A percentile compares a stretch with the other conserved stretches of the same genome.
Conservation (phyloP, 2,888 invertebrate genomes). For the Drosophila infuscata region DNA sequence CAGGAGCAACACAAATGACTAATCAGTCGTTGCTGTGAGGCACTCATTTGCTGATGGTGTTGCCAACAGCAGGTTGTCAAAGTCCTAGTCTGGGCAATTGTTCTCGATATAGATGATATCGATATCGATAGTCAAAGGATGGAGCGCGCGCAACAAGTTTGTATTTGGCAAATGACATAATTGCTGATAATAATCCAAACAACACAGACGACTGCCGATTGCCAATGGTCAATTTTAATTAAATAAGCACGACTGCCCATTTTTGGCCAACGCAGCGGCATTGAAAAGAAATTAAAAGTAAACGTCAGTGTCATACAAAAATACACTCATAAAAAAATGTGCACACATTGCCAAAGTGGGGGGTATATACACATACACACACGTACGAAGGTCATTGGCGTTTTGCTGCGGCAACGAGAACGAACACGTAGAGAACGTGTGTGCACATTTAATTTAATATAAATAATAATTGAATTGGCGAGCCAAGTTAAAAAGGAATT, state of each 20-base stretch:
- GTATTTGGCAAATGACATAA: constrained; percentile 70
- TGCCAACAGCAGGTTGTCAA: constrained; percentile 28
- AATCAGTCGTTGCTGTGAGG: constrained; percentile 37
- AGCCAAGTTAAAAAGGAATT: constrained; percentile 58
- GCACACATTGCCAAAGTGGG: constrained; percentile 52
- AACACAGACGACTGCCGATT: constrained; percentile 31
- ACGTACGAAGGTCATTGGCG: constrained; percentile 64
- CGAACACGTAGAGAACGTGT: constrained; percentile 53
- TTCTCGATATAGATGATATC: constrained; percentile 23
- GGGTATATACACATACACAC: constrained; percentile 32
- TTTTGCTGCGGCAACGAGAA: constrained; percentile 42
- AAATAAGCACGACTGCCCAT: constrained; percentile 60
- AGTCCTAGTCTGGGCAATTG: constrained; percentile 41
- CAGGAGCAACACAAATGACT: constrained; percentile 58
- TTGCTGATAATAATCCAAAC: constrained; percentile 68
- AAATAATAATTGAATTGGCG: constrained; percentile 71
- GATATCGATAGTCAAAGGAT: constrained; percentile 40
- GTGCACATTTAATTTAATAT: constrained; percentile 58
- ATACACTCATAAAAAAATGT: constrained; percentile 31
- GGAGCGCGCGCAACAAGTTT: constrained; percentile 46
- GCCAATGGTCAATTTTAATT: constrained; percentile 66
- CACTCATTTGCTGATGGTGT: constrained; percentile 11
- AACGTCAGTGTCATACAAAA: constrained; percentile 61
- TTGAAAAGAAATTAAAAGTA: constrained; percentile 84
- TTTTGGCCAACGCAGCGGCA: constrained; percentile 72